Percentiles rank a stretch among this genome's conserved stretches.
Conservation (phyloP, 2,888 invertebrate genomes). For the Philereme vetulata region DNA sequence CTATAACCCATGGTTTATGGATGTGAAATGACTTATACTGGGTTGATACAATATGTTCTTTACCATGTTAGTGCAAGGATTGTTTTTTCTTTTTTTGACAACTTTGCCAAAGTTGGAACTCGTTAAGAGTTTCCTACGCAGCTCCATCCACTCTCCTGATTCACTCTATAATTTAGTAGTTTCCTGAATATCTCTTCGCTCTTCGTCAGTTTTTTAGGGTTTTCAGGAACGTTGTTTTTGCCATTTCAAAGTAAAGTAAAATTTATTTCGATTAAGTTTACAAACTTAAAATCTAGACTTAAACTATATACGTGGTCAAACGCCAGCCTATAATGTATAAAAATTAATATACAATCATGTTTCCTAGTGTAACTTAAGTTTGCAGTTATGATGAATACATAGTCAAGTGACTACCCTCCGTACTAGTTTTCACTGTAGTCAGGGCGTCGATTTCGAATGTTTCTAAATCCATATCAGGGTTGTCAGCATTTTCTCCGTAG, state of each 20-base stretch:
- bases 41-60: constrained; percentile 16
- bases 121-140: constrained; percentile 26
- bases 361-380: too few species aligned
- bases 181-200: constrained; percentile 14
- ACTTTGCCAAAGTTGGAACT: constrained; percentile 30
- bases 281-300: too few species aligned
- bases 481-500: constrained; percentile 17
- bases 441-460: too few species aligned
- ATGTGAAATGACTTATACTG: constrained; percentile 8
- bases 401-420: too few species aligned
- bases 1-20: constrained; percentile 14
- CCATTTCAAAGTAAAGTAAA: too few species aligned
- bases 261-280: too few species aligned
- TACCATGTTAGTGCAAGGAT: constrained; percentile 15
- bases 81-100: constrained; percentile 9
- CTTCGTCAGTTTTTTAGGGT: constrained; percentile 19
- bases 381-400: too few species aligned
- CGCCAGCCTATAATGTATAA: too few species aligned
- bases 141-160: constrained; percentile 28
- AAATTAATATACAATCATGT: too few species aligned
- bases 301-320: too few species aligned
- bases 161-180: constrained; percentile 20
- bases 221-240: constrained; percentile 12
- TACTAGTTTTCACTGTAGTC: too few species aligned
- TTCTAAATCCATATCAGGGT: constrained; percentile 19